Evolutionary conservation across 2,888 invertebrate species (phyloP), one percentile per base, ranked within the genome.

Genomic region (Serripes groenlandicus): DNA sequence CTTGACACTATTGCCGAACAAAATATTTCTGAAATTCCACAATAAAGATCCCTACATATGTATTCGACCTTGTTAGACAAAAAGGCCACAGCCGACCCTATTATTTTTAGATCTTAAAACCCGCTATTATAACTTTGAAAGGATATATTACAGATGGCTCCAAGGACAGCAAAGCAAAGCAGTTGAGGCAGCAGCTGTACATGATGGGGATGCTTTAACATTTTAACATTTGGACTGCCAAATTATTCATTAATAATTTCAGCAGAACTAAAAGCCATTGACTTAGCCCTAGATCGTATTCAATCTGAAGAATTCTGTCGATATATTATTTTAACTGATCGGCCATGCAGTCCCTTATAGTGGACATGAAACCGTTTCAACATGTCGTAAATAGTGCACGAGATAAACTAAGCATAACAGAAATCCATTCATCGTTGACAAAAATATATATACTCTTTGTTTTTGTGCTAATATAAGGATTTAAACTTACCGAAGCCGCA

Each of bases 61-160:
- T 32, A n/a, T 75, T 58, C 30, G 68, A 77, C 26, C 68, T 73
- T 11, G 28, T 1, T 26, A 7, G 23, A 35, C 21, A 81, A 81
- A 28, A 81, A 81, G 42, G 18, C 37, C 21, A 30, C 56, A 11
- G 35, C 77, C 34, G 49, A 69, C 34, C 49, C 58, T 9, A 15
- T 60, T 60, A 34, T 73, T 21, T 73, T 73, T 35, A 49, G 73
- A 35, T 26, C n/a, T 11, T 28, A 34, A 0, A 75, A 75, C 26
- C 3, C 37, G 2, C 64, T 71, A 66, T 26, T 75, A 1, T 52
- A 60, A 26, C 5, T 34, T 32, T 58, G 68, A 37, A 11, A n/a
- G 34, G n/a, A 26, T 7, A 58, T 76, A 76, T 58, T 28, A 81
- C 81, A 26, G 81, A 81, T 68, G 81, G 81, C 28, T 81, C 81